A percentile compares a stretch with the other conserved stretches of the same genome.
These are phyloP conservation scores for Listronotus bonariensis DNA, from an alignment of 1,140 invertebrate genomes.

Conservation along the genomic window DNA sequence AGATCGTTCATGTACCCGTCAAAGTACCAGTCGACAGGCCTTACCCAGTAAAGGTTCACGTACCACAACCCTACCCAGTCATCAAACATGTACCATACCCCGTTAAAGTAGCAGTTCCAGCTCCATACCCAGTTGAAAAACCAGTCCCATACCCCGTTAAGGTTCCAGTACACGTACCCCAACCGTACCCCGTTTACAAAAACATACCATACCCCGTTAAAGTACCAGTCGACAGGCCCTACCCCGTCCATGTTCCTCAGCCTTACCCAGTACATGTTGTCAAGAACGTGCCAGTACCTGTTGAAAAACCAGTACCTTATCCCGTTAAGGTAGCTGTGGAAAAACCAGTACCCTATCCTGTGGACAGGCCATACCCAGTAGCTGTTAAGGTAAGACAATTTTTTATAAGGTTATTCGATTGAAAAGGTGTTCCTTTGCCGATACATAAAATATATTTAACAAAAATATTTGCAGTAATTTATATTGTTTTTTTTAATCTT, in stretches of 20 bases:
- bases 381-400: constrained; percentile 57
- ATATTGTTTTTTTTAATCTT: constrained; percentile 8
- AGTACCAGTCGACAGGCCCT: constrained; percentile 56
- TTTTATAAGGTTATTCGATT: too few relatives aligned
- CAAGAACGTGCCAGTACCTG: constrained; percentile 61
- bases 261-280: constrained; percentile 42
- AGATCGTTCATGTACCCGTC: constrained; percentile 68
- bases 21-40: constrained; percentile 48
- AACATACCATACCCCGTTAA: constrained; percentile 62
- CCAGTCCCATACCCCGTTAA: constrained; percentile 37
- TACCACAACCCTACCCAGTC: constrained; percentile 66
- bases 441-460: too few relatives aligned
- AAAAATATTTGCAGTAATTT: background rate
- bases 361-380: constrained; percentile 50
- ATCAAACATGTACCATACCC: constrained; percentile 36
- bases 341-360: constrained; percentile 36
- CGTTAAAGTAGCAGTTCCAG: constrained; percentile 40
- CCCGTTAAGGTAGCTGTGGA: constrained; percentile 57
- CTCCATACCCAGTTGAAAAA: constrained; percentile 42
- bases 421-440: too few relatives aligned
- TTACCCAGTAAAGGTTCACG: constrained; percentile 58
- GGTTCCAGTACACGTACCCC: constrained; percentile 41
- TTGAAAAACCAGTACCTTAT: constrained; percentile 62
- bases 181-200: constrained; percentile 43
- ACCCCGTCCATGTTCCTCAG: constrained; percentile 68